Evolutionary conservation across 1,140 invertebrate species (phyloP), one percentile per base, ranked within the genome.

Genomic region (Meloidogyne hapla): DNA sequence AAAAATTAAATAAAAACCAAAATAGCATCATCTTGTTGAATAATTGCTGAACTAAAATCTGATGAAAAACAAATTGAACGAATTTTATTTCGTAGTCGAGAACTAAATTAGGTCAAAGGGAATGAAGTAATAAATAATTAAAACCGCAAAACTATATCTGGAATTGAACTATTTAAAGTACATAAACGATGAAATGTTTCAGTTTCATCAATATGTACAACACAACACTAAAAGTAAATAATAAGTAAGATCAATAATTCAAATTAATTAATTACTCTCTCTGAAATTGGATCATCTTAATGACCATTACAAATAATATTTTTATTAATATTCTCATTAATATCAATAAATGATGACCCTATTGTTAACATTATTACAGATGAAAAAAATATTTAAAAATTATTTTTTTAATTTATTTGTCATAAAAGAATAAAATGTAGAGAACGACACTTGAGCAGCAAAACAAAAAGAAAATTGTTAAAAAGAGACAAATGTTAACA

Each of bases 1-100:
- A 25, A 63, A 21, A 63, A 23, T 21, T 13, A 21, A 38, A 13
- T 73, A 56, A n/a, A n/a, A 21, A 56, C 71, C 42, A 73, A 18
- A 23, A 73, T 26, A 12, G 10, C n/a, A 23, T 73, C 71, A 10
- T 73, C 71, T 9, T 73, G 71, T 18, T 73, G 71, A 15, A 73
- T 15, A 64, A 61, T 26, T 23, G 38, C 71, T 38, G 40, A 28
- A 23, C 56, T 33, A n/a, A 73, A 21, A 61, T 73, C 71, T 1
- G 56, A 23, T 1, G 71, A 23, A 33, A 73, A 73, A 25, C 71
- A 25, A n/a, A 73, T 28, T 21, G 56, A 33, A 23, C 71, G 21
- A 64, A 73, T 61, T 33, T 64, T 15, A 15, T 38, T 26, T n/a
- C 48, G 38, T 38, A 21, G 63, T 8, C 18, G 48, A 56, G 48